Percentiles rank a stretch among this genome's conserved stretches.
phyloP scores from a whole-genome alignment of 2,888 invertebrate species.

The Formica aserva region DNA sequence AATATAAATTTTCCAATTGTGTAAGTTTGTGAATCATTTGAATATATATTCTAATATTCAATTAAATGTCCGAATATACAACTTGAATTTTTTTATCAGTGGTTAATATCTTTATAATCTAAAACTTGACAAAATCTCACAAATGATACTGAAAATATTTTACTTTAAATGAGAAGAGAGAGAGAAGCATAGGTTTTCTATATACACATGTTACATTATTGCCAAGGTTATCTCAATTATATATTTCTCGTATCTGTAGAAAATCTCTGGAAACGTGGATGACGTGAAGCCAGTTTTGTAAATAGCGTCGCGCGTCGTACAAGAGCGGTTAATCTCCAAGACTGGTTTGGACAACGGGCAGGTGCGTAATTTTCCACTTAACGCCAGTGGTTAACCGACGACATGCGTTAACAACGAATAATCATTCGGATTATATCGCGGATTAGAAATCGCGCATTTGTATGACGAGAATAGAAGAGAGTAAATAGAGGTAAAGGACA shows the following conservation, averaged over 20 bases:
- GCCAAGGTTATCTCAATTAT: background rate
- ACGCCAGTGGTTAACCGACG: constrained; percentile 36
- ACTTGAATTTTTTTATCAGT: background rate
- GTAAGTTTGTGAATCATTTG: background rate
- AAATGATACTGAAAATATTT: background rate
- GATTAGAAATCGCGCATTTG: constrained; percentile 22
- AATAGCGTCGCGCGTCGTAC: constrained; percentile 31
- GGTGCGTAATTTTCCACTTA: constrained; percentile 66
- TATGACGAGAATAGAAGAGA: background rate
- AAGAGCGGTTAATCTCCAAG: constrained; percentile 38
- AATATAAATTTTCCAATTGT: no score
- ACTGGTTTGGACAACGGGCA: constrained; percentile 47
- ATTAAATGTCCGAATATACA: background rate
- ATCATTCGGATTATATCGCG: constrained; percentile 48
- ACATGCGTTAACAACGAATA: constrained; percentile 42
- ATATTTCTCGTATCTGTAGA: constrained; percentile 2
- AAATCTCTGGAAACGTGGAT: constrained; percentile 40
- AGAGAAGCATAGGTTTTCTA: background rate
- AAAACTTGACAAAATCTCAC: background rate
- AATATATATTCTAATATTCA: background rate
- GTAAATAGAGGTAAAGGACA: background rate
- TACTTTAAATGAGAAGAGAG: background rate
- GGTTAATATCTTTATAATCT: background rate
- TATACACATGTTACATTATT: background rate
- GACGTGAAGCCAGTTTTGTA: constrained; percentile 36